Conservation (phyloP, 1,140 invertebrate species). For the Paramacrobiotus metropolitanus region DNA sequence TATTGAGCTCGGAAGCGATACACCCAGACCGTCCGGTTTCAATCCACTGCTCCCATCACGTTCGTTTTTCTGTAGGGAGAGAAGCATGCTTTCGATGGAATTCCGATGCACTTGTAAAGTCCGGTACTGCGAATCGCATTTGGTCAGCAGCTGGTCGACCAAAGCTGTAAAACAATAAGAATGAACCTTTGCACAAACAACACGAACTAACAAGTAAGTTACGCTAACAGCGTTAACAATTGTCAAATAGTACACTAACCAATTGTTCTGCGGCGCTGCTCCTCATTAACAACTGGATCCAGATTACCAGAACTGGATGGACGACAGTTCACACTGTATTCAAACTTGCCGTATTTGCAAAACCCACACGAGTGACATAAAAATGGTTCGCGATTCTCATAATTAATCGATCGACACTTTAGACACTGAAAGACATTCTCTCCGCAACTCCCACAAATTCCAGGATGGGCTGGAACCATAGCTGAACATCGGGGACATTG, state of each 20-base stretch:
- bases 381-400: slow-evolving; percentile 97
- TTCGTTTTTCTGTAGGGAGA: not conserved
- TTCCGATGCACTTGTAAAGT: slow-evolving; percentile 1
- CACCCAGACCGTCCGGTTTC: slow-evolving; percentile 6
- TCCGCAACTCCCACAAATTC: slow-evolving; percentile 87
- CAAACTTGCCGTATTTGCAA: slow-evolving; percentile 98
- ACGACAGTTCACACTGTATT: slow-evolving; percentile 62
- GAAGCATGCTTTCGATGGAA: not conserved
- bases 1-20: slow-evolving; percentile 27
- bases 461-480: slow-evolving; percentile 82
- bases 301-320: slow-evolving; percentile 59
- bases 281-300: slow-evolving; percentile 86
- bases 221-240: too few species aligned
- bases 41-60: not conserved
- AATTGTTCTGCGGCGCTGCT: slow-evolving; percentile 83
- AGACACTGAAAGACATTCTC: slow-evolving; percentile 97
- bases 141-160: slow-evolving; percentile 70
- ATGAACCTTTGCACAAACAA: too few species aligned
- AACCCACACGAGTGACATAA: slow-evolving; percentile 93
- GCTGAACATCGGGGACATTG: slow-evolving; percentile 88
- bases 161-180: too few species aligned
- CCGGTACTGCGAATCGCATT: slow-evolving; percentile 39
- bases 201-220: too few species aligned
- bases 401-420: slow-evolving; percentile 92
- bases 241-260: too few species aligned